Evolutionary conservation across 2,888 invertebrate genomes (phyloP), one percentile per base, ranked within the genome.

Genomic region (Galerucella calmariensis): DNA sequence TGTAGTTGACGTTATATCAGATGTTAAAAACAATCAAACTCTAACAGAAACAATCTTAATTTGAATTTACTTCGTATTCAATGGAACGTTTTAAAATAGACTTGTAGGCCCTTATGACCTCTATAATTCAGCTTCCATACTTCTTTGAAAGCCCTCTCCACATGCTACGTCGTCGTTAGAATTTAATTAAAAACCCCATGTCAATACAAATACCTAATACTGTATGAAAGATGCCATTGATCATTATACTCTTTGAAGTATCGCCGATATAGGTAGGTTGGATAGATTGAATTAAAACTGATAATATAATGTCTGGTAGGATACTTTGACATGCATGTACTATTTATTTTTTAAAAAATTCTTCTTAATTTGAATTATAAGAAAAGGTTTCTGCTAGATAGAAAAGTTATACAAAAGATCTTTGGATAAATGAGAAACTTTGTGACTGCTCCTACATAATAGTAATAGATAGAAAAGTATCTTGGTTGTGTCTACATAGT

Each of bases 121-220:
- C 62, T n/a, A 20, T 41, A 51, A 51, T 69, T 16, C 51, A 10
- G 62, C 61, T 51, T 62, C 65, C 20, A 16, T 56, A 10, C 20
- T 20, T 10, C 56, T 16, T 10, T 56, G 16, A 10, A n/a, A 10
- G 20, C 24, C 63, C 63, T 65, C 14, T 65, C 20, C 46, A 65
- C 63, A 65, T 65, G 16, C 41, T 20, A 6, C 63, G 11, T 65
- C 67, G 61, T 67, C 51, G 41, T 46, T 48, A 66, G 71, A 74
- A 72, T 74, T 76, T 74, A 74, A 72, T 76, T 74, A 76, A 67
- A 73, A 72, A 69, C 44, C 69, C 59, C 56, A 76, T 63, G 72
- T 74, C 76, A 67, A 66, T 53, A 62, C 48, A 74, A 72, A 74
- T 74, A 56, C 65, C 67, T 69, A 73, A 73, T 76, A 44, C 67